These are phyloP conservation scores for Antheraea mylitta DNA, from an alignment of 1,140 invertebrate species.

Conservation along the genomic window DNA sequence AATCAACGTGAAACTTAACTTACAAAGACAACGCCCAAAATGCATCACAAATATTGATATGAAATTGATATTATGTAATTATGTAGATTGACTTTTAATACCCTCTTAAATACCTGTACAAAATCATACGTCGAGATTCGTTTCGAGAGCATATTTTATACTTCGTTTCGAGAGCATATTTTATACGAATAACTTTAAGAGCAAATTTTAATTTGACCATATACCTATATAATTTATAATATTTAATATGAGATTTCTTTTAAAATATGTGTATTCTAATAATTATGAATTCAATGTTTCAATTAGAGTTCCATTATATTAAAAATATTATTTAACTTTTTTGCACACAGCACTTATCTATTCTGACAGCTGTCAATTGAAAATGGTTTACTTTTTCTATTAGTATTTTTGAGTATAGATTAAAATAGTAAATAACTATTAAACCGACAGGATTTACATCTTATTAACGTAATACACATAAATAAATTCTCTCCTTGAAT, in stretches of 20 bases:
- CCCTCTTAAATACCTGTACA: constrained; percentile 52
- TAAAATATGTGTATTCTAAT: too few species aligned
- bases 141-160: not conserved
- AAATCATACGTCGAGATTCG: constrained; percentile 17
- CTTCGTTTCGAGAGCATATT: not conserved
- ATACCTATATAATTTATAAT: too few species aligned
- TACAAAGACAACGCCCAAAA: not conserved
- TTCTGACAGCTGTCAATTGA: not conserved
- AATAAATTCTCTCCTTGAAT: not conserved
- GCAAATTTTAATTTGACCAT: too few species aligned
- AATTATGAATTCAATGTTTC: too few species aligned
- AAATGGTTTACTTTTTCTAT: not conserved
- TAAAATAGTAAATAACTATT: too few species aligned
- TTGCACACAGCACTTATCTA: not conserved
- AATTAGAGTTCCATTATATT: too few species aligned
- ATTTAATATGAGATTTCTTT: too few species aligned
- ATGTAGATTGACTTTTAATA: constrained; percentile 70
- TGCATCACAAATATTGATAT: constrained; percentile 48
- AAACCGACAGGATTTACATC: too few species aligned
- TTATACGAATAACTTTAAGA: too few species aligned
- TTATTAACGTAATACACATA: not conserved
- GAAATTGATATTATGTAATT: constrained; percentile 64
- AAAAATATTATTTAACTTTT: not conserved
- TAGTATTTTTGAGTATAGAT: not conserved
- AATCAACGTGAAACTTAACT: not conserved